A percentile compares a stretch with the other conserved stretches of the same genome.
These are phyloP conservation scores for Hypomesus transpacificus DNA, from an alignment of 2,113 vertebrate genomes.

Conservation along the genomic window DNA sequence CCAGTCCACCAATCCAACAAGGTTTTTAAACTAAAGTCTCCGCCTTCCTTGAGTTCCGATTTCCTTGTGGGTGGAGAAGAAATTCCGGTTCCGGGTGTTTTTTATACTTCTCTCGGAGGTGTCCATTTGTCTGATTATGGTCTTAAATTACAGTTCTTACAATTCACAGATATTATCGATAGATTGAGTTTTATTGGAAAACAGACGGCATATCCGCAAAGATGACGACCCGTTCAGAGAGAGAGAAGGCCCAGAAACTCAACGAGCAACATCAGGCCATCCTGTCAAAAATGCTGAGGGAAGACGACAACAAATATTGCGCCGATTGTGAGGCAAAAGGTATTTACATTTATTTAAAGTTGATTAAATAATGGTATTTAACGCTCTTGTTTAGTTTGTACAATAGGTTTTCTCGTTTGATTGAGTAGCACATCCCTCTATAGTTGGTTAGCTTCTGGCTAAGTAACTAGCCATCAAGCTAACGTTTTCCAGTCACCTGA, in stretches of 20 bases:
- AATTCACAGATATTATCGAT: conserved; percentile 35
- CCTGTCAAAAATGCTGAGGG: conserved; percentile 89
- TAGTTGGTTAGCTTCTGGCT: background rate
- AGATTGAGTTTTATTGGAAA: background rate
- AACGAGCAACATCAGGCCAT: conserved; percentile 97
- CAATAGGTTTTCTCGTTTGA: background rate
- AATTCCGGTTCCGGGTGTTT: conserved; percentile 73
- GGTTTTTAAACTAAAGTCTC: background rate
- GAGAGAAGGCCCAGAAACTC: conserved; percentile 93
- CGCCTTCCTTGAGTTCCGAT: conserved; percentile 45
- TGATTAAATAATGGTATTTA: background rate
- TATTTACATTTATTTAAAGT: conserved; percentile 34
- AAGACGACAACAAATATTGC: conserved; percentile 99
- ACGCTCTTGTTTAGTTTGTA: background rate
- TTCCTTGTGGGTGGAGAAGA: conserved; percentile 59
- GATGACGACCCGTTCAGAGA: conserved; percentile 92
- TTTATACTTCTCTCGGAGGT: conserved; percentile 52
- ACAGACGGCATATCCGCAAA: conserved; percentile 21
- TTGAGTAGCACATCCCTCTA: background rate
- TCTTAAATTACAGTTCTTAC: conserved; percentile 48
- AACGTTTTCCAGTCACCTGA: conserved; percentile 55
- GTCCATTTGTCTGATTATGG: conserved; percentile 56
- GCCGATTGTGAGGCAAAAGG: conserved; percentile 97
- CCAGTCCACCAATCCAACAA: conserved; percentile 48
- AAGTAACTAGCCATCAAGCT: conserved; percentile 13